These are phyloP conservation scores for Nephotettix cincticeps DNA, from an alignment of 1,140 invertebrate genomes.

Conservation along the genomic window DNA sequence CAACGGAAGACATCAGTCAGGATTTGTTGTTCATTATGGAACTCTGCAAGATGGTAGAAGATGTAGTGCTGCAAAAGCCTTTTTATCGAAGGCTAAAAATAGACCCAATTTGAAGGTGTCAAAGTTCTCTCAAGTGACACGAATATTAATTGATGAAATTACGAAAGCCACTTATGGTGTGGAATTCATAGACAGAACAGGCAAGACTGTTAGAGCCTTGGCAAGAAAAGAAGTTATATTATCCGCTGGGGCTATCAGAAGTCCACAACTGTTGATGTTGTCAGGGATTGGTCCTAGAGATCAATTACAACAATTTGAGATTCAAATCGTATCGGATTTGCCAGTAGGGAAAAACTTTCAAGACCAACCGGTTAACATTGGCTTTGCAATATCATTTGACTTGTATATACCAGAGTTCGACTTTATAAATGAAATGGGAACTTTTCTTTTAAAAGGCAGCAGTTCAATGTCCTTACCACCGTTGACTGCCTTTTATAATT, in stretches of 20 bases:
- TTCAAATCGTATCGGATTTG: conserved; percentile 67
- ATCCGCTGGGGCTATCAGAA: conserved; percentile 75
- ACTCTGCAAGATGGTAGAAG: conserved; percentile 40
- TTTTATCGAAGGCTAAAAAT: conserved; percentile 56
- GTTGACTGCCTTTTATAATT: conserved; percentile 71
- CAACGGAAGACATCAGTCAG: conserved; percentile 62
- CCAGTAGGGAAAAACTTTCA: conserved; percentile 83
- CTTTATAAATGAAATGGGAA: conserved; percentile 69
- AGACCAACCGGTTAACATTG: conserved; percentile 84
- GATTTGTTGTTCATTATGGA: conserved; percentile 45
- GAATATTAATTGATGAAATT: conserved; percentile 58
- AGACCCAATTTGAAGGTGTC: conserved; percentile 65
- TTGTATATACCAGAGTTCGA: conserved; percentile 76
- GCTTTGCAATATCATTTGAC: conserved; percentile 76
- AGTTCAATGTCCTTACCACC: conserved; percentile 33
- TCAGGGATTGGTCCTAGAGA: conserved; percentile 79
- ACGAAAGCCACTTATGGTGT: conserved; percentile 57
- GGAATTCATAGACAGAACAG: conserved; percentile 43
- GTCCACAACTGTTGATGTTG: conserved; percentile 79
- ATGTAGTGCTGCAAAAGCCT: conserved; percentile 40
- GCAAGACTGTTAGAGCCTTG: conserved; percentile 49
- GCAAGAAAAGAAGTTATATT: conserved; percentile 63
- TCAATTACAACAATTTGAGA: conserved; percentile 66
- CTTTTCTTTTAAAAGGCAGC: conserved; percentile 69
- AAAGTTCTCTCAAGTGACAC: conserved; percentile 55